Evolutionary conservation across 2,888 invertebrate species (phyloP).

Genomic region (Mesorhabditis belari): DNA sequence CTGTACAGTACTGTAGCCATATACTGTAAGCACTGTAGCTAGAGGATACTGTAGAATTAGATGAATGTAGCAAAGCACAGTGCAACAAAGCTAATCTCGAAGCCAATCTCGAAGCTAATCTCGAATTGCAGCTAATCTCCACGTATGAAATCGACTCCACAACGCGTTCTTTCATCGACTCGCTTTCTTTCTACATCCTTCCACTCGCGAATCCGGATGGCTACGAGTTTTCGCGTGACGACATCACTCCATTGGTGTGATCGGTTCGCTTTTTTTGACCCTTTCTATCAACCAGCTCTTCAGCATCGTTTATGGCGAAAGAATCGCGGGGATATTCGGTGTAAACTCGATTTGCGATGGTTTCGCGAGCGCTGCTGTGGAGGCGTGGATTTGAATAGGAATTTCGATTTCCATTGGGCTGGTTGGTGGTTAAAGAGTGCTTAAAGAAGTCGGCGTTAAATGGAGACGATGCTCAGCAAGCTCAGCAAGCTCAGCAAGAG

Average conservation of each 20-base stretch:
- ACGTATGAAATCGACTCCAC: slow-evolving; percentile 31
- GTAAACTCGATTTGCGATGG: slow-evolving; percentile 48
- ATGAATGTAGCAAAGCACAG: no score
- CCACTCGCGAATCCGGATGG: slow-evolving; percentile 50
- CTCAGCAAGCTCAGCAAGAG: no score
- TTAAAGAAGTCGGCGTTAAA: no score
- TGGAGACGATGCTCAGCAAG: no score
- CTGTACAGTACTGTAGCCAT: no score
- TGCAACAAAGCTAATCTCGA: no score
- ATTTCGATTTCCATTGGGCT: slow-evolving; percentile 45
- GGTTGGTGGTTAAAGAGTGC: not conserved
- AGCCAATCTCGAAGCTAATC: no score
- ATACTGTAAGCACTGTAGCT: no score
- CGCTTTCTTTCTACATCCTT: slow-evolving; percentile 42
- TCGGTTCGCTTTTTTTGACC: not conserved
- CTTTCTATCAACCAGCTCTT: not conserved
- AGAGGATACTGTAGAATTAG: no score
- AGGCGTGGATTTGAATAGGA: slow-evolving; percentile 52
- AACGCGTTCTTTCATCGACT: slow-evolving; percentile 17
- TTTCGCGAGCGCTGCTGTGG: slow-evolving; percentile 47
- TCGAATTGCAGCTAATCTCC: slow-evolving; percentile 35
- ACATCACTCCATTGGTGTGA: slow-evolving; percentile 37
- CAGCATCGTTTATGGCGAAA: slow-evolving; percentile 50
- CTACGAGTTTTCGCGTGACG: slow-evolving; percentile 45
- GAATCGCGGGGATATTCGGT: slow-evolving; percentile 41